phyloP scores from a whole-genome alignment of 2,888 invertebrate genomes.

The Sisyra nigra region DNA sequence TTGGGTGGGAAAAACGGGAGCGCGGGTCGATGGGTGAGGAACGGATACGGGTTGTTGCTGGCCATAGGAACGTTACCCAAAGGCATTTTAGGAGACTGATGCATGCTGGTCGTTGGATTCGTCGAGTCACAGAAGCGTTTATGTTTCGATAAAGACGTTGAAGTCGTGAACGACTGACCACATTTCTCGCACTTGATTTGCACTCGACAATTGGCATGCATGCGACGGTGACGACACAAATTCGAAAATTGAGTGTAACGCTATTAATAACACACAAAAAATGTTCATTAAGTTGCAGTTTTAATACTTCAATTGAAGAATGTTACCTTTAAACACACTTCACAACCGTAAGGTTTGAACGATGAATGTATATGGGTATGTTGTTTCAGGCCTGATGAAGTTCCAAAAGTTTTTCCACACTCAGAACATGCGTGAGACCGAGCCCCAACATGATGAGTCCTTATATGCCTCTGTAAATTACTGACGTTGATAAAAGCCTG shows the following conservation, averaged over 20 bases:
- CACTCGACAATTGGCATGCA: slow-evolving; percentile 92
- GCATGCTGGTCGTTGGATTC: slow-evolving; percentile 25
- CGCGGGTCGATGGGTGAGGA: slow-evolving; percentile 49
- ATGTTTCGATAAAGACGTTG: slow-evolving; percentile 86
- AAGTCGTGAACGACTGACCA: slow-evolving; percentile 81
- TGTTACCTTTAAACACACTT: slow-evolving; percentile 79
- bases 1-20: slow-evolving; percentile 46
- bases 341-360: slow-evolving; percentile 94
- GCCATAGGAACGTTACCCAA: slow-evolving; percentile 17
- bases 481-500: slow-evolving; percentile 93
- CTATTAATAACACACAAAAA: slow-evolving; percentile 24
- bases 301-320: too few relatives aligned
- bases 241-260: slow-evolving; percentile 99
- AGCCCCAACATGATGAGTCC: slow-evolving; percentile 89
- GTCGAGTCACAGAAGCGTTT: slow-evolving; percentile 90
- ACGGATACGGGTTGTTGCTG: slow-evolving; percentile 31
- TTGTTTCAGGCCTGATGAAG: slow-evolving; percentile 94
- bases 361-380: slow-evolving; percentile 98
- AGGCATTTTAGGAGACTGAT: slow-evolving; percentile 19
- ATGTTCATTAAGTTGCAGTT: slow-evolving; percentile 5
- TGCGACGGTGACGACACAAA: slow-evolving; percentile 96
- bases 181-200: slow-evolving; percentile 91
- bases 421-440: slow-evolving; percentile 94
- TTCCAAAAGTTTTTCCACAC: slow-evolving; percentile 97
- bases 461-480: slow-evolving; percentile 91